Evolutionary conservation across 1,140 invertebrate genomes (phyloP).

Genomic region (Chlorops oryzae): DNA sequence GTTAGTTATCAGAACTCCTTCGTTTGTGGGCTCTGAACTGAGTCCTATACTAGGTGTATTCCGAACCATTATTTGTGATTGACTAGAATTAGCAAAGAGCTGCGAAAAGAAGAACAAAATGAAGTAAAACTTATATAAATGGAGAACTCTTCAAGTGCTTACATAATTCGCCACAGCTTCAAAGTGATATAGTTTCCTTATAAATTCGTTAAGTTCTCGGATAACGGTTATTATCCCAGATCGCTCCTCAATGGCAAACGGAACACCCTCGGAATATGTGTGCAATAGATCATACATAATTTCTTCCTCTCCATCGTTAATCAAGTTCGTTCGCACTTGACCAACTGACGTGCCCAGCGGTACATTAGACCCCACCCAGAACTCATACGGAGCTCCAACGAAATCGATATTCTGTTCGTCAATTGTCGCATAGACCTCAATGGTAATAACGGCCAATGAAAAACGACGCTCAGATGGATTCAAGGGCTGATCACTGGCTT

Average conservation of each 20-base stretch:
- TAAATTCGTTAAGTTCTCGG: slow-evolving; percentile 64
- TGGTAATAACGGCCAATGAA: slow-evolving; percentile 74
- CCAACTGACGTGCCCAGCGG: slow-evolving; percentile 79
- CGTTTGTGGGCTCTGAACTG: slow-evolving; percentile 41
- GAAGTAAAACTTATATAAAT: background rate
- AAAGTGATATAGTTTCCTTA: slow-evolving; percentile 65
- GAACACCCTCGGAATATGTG: slow-evolving; percentile 77
- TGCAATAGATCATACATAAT: slow-evolving; percentile 72
- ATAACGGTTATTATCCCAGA: slow-evolving; percentile 83
- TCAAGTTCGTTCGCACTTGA: slow-evolving; percentile 64
- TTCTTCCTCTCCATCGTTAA: slow-evolving; percentile 60
- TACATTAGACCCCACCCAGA: slow-evolving; percentile 80
- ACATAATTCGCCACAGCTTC: slow-evolving; percentile 70
- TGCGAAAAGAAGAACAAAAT: slow-evolving; percentile 11
- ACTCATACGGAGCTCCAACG: slow-evolving; percentile 80
- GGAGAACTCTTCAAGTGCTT: slow-evolving; percentile 7
- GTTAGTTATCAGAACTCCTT: slow-evolving; percentile 67
- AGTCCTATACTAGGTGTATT: slow-evolving; percentile 27
- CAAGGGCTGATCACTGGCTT: slow-evolving; percentile 69
- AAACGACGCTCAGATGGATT: slow-evolving; percentile 75
- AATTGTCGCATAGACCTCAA: slow-evolving; percentile 57
- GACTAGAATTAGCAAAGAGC: slow-evolving; percentile 34
- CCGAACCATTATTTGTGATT: slow-evolving; percentile 27
- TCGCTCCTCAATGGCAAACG: slow-evolving; percentile 81
- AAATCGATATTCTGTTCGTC: slow-evolving; percentile 68